Conservation (phyloP, 2,888 invertebrate genomes). For the Eilema sororculum region DNA sequence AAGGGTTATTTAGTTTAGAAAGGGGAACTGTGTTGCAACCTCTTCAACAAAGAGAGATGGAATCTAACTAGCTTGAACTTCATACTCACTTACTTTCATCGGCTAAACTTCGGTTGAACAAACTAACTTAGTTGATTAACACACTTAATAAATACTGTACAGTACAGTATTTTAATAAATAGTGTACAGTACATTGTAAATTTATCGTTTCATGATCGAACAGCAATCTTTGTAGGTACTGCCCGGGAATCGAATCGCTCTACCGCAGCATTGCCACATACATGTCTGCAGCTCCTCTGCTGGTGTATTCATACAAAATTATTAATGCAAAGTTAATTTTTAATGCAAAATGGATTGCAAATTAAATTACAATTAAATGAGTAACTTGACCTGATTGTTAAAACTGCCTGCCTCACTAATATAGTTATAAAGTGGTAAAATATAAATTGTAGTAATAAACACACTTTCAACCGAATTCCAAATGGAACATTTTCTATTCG, state of each 20-base stretch:
- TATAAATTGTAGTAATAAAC: neutral
- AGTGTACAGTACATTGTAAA: no score
- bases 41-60: neutral
- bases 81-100: neutral
- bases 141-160: no score
- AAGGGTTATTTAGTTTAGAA: neutral
- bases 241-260: neutral
- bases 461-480: neutral
- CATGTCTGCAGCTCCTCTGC: neutral
- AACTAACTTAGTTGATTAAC: neutral
- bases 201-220: no score
- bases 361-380: neutral
- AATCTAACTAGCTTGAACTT: neutral
- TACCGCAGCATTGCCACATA: neutral
- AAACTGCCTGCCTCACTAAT: neutral
- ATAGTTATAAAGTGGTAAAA: neutral
- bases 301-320: neutral
- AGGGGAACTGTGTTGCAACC: neutral
- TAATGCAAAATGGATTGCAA: neutral
- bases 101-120: neutral
- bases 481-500: neutral
- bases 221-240: neutral
- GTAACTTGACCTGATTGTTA: constrained; percentile 3
- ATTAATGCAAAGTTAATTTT: neutral
- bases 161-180: no score